These are phyloP conservation scores for Notodonta ziczac DNA, from an alignment of 2,888 invertebrate genomes.

Conservation along the genomic window DNA sequence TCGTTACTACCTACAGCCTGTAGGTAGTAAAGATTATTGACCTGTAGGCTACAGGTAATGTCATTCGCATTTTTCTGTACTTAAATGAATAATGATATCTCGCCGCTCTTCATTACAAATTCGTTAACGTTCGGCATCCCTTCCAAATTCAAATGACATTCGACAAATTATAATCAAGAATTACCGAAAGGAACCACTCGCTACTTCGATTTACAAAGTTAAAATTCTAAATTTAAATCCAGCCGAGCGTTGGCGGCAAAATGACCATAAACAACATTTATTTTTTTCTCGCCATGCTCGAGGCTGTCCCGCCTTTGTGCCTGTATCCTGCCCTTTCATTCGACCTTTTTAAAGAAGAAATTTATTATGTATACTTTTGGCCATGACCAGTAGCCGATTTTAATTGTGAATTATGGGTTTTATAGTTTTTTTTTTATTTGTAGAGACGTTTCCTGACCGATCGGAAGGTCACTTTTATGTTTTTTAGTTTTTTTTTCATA, in stretches of 20 bases:
- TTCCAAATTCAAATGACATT: constrained; percentile 20
- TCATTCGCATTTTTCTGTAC: not conserved
- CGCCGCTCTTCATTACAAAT: not conserved
- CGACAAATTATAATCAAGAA: constrained; percentile 27
- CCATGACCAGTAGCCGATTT: constrained; percentile 82
- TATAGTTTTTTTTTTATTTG: constrained; percentile 55
- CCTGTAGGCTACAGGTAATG: no score
- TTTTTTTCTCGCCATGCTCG: constrained; percentile 66
- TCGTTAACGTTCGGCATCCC: constrained; percentile 10
- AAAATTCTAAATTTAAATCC: constrained; percentile 76
- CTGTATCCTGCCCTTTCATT: constrained; percentile 81
- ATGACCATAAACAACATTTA: constrained; percentile 77
- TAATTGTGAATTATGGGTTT: constrained; percentile 83
- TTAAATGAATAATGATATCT: not conserved
- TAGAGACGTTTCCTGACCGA: constrained; percentile 67
- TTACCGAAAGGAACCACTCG: constrained; percentile 23
- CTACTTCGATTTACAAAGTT: constrained; percentile 51
- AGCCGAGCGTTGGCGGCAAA: constrained; percentile 77
- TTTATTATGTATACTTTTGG: constrained; percentile 82
- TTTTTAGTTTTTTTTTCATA: constrained; percentile 64
- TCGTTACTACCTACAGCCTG: no score
- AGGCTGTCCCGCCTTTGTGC: constrained; percentile 72
- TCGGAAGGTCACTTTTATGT: constrained; percentile 76
- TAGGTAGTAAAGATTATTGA: no score
- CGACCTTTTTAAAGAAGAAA: constrained; percentile 81